Percentiles rank a stretch among this genome's conserved stretches.
These are phyloP conservation scores for Luperina nickerlii DNA, from an alignment of 2,888 invertebrate genomes.

Conservation along the genomic window DNA sequence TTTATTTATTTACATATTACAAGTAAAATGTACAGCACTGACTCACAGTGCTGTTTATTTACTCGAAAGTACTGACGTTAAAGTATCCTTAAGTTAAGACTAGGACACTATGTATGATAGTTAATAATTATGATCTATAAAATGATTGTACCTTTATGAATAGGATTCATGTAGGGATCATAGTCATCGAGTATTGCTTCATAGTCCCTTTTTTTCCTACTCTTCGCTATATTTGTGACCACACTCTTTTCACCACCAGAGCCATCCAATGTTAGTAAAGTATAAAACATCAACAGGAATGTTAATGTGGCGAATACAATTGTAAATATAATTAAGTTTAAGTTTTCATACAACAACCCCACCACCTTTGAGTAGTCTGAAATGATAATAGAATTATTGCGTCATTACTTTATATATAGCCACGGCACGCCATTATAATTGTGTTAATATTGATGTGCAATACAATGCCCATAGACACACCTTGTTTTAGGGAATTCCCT, in stretches of 20 bases:
- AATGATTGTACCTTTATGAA: slow-evolving; percentile 58
- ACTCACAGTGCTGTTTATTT: slow-evolving; percentile 37
- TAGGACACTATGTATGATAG: neutral
- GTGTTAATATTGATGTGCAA: slow-evolving; percentile 34
- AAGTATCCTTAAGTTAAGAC: slow-evolving; percentile 5
- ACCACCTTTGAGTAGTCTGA: slow-evolving; percentile 82
- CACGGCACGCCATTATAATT: slow-evolving; percentile 13
- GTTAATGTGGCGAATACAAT: slow-evolving; percentile 77
- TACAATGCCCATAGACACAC: slow-evolving; percentile 2
- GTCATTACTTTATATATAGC: slow-evolving; percentile 26
- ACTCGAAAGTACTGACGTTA: neutral
- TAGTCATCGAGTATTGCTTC: slow-evolving; percentile 57
- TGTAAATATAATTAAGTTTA: slow-evolving; percentile 73
- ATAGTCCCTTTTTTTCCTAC: slow-evolving; percentile 52
- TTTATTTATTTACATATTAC: slow-evolving; percentile 21
- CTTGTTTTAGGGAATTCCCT: slow-evolving; percentile 50
- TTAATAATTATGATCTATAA: slow-evolving; percentile 9
- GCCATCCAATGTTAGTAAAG: slow-evolving; percentile 78
- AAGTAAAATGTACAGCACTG: slow-evolving; percentile 18
- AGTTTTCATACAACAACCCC: slow-evolving; percentile 76
- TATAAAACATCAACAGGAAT: slow-evolving; percentile 70
- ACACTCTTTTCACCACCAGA: slow-evolving; percentile 60
- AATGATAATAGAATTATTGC: slow-evolving; percentile 71
- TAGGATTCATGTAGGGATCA: slow-evolving; percentile 52
- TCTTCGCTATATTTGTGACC: slow-evolving; percentile 39